A percentile compares a stretch with the other conserved stretches of the same genome.
Conservation (phyloP, 2,888 invertebrate species). For the Anaspis maculata region DNA sequence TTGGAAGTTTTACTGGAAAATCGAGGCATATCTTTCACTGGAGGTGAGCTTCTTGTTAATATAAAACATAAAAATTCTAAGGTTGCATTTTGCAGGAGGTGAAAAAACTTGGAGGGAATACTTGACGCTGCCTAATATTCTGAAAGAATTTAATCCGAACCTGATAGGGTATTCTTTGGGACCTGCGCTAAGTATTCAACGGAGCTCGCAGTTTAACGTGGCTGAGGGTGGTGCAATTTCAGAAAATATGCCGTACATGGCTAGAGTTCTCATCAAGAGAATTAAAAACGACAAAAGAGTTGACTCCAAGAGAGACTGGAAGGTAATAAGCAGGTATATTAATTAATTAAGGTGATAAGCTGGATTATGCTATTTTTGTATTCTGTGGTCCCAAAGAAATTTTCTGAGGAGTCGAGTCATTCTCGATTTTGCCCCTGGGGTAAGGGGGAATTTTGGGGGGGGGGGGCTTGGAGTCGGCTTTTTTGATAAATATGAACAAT, state of each 20-base stretch:
- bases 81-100: constrained; percentile 45
- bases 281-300: background rate
- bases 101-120: constrained; percentile 47
- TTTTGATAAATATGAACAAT: too few species aligned
- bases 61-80: too few species aligned
- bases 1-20: constrained; percentile 19
- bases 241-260: constrained; percentile 49
- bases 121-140: constrained; percentile 52
- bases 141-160: constrained; percentile 57
- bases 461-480: too few species aligned
- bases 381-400: too few species aligned
- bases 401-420: too few species aligned
- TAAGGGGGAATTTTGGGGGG: too few species aligned
- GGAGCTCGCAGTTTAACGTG: constrained; percentile 48
- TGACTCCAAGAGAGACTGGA: background rate
- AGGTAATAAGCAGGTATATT: too few species aligned
- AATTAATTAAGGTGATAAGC: too few species aligned
- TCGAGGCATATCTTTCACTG: constrained; percentile 30
- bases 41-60: constrained; percentile 38
- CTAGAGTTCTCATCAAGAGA: constrained; percentile 46
- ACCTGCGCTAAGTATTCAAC: constrained; percentile 43
- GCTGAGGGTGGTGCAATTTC: constrained; percentile 54
- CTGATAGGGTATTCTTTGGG: constrained; percentile 52
- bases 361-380: too few species aligned
- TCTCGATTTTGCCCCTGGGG: too few species aligned